A percentile compares a stretch with the other conserved stretches of the same genome.
Conservation (phyloP, 2,113 vertebrate species). For the Capreolus pygargus region DNA sequence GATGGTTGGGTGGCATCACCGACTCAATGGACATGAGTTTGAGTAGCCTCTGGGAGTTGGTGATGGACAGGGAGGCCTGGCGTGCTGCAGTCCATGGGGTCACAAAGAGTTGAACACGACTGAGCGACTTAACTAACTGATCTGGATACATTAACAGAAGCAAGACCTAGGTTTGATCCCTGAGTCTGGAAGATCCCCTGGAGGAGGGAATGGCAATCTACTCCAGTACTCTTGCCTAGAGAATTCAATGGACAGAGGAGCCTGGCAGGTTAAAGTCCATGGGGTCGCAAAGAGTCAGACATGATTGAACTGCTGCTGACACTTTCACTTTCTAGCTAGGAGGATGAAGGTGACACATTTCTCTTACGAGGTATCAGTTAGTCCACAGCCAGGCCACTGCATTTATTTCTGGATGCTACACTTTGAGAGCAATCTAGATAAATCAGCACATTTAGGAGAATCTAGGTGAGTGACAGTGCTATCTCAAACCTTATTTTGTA, state of each 20-base stretch:
- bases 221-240: background rate
- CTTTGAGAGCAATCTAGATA: background rate
- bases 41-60: background rate
- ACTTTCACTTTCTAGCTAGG: background rate
- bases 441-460: background rate
- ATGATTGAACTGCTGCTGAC: background rate
- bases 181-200: background rate
- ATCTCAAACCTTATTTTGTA: background rate
- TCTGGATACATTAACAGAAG: background rate
- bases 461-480: background rate
- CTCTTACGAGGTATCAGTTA: background rate
- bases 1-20: background rate
- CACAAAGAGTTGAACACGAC: background rate
- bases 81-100: background rate
- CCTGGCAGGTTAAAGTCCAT: fast-evolving
- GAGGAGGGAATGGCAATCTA: background rate
- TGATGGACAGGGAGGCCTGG: background rate
- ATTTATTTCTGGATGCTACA: background rate
- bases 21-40: background rate
- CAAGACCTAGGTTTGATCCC: background rate
- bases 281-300: fast-evolving
- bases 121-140: background rate
- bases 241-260: background rate
- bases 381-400: background rate
- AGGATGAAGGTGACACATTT: background rate